These are phyloP conservation scores for Drosophila carrolli DNA, from an alignment of 1,140 invertebrate genomes.

Conservation along the genomic window DNA sequence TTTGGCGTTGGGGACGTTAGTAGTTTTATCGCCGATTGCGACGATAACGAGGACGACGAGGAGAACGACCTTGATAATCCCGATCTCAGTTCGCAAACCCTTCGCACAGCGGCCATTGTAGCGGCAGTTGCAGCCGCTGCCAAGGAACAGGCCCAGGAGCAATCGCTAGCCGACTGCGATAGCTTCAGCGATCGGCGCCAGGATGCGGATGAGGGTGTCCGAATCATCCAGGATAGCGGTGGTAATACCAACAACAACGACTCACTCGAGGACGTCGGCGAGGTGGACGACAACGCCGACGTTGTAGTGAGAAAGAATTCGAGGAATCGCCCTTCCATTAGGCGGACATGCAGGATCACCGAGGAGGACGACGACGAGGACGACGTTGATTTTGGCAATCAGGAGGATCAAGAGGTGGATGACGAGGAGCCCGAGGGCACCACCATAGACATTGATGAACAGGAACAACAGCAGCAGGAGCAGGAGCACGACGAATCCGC, in stretches of 20 bases:
- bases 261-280: constrained; percentile 69
- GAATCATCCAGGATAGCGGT: constrained; percentile 44
- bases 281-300: constrained; percentile 73
- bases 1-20: constrained; percentile 76
- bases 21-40: constrained; percentile 70
- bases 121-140: constrained; percentile 69
- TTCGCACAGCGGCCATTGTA: constrained; percentile 69
- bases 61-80: constrained; percentile 43
- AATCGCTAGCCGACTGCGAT: constrained; percentile 60
- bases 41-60: constrained; percentile 53
- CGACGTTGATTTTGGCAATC: constrained; percentile 57
- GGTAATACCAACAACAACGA: constrained; percentile 63
- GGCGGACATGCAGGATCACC: constrained; percentile 74
- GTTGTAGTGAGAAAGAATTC: constrained; percentile 71
- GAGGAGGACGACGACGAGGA: constrained; percentile 66
- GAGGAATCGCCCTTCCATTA: constrained; percentile 67
- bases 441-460: constrained; percentile 48
- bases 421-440: constrained; percentile 51
- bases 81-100: constrained; percentile 70
- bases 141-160: constrained; percentile 48
- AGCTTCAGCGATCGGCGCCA: constrained; percentile 65
- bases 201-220: constrained; percentile 60
- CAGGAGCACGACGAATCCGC: constrained; percentile 24
- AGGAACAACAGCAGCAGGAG: constrained; percentile 46
- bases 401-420: constrained; percentile 54